Percentiles rank a stretch among this genome's conserved stretches.
Evolutionary conservation across 2,113 vertebrate species (phyloP).

Genomic region (Ceratotherium simum): DNA sequence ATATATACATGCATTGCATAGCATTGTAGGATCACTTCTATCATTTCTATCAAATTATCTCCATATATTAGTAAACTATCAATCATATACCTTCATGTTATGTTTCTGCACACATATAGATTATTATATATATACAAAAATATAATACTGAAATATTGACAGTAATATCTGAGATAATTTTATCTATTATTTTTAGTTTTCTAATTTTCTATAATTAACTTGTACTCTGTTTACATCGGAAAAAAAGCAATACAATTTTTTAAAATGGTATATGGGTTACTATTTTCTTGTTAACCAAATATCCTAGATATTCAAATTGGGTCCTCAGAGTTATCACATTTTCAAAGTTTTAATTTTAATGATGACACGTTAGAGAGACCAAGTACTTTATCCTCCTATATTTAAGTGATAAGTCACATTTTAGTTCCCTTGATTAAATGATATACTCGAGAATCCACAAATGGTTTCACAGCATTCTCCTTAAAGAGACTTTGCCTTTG

Average conservation of each 20-base stretch:
- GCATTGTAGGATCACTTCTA: neutral
- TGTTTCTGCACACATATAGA: neutral
- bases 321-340: neutral
- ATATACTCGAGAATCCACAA: neutral
- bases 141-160: neutral
- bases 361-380: neutral
- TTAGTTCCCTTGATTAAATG: slow-evolving; percentile 27
- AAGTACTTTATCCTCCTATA: neutral
- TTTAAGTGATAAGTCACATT: slow-evolving; percentile 21
- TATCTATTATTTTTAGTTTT: neutral
- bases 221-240: neutral
- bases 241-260: neutral
- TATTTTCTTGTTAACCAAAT: neutral
- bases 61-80: neutral
- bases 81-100: neutral
- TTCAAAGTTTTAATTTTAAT: slow-evolving; percentile 37
- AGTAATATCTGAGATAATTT: neutral
- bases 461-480: neutral
- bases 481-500: neutral
- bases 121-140: neutral
- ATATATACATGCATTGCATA: neutral
- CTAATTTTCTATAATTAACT: slow-evolving; percentile 23
- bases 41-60: neutral
- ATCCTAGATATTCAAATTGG: neutral
- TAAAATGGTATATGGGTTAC: neutral